Base-by-base conservation (phyloP, 2,113 vertebrate species). In the Prolemur simus region DNA sequence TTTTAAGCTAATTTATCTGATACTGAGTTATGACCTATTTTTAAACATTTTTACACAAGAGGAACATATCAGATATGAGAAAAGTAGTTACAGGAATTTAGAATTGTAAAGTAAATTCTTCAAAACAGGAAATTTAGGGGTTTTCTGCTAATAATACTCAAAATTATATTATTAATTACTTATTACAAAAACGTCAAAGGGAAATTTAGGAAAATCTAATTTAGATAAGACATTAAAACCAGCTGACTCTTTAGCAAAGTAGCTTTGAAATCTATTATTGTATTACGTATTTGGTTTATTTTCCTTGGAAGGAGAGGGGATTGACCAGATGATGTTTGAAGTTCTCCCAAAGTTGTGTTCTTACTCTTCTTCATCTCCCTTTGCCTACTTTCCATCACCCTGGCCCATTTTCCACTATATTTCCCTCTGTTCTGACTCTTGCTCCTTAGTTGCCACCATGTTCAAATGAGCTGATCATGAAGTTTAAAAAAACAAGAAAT, bases 1-100 rank as follows among this genome's bases (percentile, higher is more conserved):
- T 18, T 76, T 76, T 64, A 78, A 94, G 42, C 34, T 92, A 68
- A 85, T 45, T 86, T 89, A 94, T 78, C 82, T 96, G 73, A 97
- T 87, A 91, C 88, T 89, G 52, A 96, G 74, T 88, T 73, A 23
- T 14, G 42, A 82, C 18, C 21, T 86, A 63, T 87, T 96, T 95
- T 86, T 81, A 86, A 90, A 95, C 37, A 42, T 3, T 64, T 80
- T 77, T 52, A 42, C 82, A 8, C 60, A 68, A 93, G 52, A 96
- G 56, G 25, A 78, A 56, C 4, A 39, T 69, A 74, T 80, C 42
- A 93, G 42, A 25, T 54, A 95, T 23, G 13, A 85, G 37, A 56
- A 71, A 81, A 54, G 49, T 23, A 8, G 63, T 94, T 96, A 80
- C 58, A 80, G 68, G 91, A 96, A 87, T 34, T 34, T 60, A 69